Conservation (phyloP, 1,140 invertebrate genomes). For the Rhysida immarginata region DNA sequence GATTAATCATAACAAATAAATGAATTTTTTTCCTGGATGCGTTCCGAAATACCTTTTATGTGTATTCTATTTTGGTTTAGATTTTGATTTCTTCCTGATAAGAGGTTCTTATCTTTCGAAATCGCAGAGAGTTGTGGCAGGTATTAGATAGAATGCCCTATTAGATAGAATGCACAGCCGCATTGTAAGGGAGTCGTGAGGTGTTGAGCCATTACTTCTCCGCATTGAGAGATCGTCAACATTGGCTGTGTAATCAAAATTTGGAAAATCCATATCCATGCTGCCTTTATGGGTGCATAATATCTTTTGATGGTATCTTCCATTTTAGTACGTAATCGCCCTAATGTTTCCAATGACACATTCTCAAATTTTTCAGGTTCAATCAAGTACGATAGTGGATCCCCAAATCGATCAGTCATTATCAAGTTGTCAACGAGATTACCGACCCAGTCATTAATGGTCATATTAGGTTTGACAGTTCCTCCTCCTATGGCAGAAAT, state of each 20-base stretch:
- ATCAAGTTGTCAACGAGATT: not conserved
- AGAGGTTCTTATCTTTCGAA: too few relatives aligned
- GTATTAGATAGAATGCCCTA: too few relatives aligned
- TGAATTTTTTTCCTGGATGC: too few relatives aligned
- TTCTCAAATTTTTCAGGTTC: not conserved
- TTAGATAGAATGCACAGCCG: too few relatives aligned
- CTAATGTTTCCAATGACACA: not conserved
- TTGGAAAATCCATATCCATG: constrained; percentile 7
- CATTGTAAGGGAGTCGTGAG: too few relatives aligned
- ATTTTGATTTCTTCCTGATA: too few relatives aligned
- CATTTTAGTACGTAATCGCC: not conserved
- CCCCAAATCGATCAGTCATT: not conserved
- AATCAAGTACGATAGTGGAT: constrained; percentile 1
- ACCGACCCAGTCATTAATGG: not conserved
- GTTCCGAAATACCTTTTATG: too few relatives aligned
- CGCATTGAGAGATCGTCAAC: not conserved
- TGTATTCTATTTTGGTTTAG: too few relatives aligned
- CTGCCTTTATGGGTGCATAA: constrained; percentile 6
- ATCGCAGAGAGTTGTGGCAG: too few relatives aligned
- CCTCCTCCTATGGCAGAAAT: not conserved
- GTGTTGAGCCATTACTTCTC: too few relatives aligned
- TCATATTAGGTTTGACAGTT: not conserved
- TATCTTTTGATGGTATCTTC: not conserved
- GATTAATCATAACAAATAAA: too few relatives aligned
- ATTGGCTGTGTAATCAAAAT: constrained; percentile 15